Percentiles rank a stretch among this genome's conserved stretches.
phyloP scores from a whole-genome alignment of 37 sponge, comb jelly and placozoan genomes.

The Ianthella basta region DNA sequence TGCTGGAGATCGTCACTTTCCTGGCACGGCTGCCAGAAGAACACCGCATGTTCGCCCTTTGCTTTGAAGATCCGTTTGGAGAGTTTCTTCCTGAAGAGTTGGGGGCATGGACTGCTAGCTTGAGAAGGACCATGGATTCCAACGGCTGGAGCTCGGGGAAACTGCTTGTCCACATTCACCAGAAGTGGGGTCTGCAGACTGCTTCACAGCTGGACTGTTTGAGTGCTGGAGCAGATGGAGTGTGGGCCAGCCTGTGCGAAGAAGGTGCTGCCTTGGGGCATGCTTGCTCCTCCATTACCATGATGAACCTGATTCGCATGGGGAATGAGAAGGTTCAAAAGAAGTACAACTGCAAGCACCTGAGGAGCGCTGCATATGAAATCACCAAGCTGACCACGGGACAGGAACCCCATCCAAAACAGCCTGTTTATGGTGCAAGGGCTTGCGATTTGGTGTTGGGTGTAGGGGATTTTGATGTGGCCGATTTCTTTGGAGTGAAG shows the following conservation, averaged over 20 bases:
- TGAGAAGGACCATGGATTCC: conserved; percentile 70
- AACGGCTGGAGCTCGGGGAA: conserved; percentile 73
- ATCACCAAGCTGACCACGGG: conserved; percentile 82
- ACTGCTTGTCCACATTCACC: conserved; percentile 75
- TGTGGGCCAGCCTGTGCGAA: conserved; percentile 86
- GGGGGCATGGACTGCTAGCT: conserved; percentile 73
- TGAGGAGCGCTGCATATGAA: conserved; percentile 72
- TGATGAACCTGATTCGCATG: conserved; percentile 86
- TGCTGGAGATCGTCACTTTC: conserved; percentile 59
- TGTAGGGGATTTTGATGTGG: conserved; percentile 74
- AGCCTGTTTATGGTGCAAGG: conserved; percentile 75
- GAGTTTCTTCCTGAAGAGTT: conserved; percentile 80
- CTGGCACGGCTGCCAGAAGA: conserved; percentile 61
- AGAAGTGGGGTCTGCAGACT: conserved; percentile 82
- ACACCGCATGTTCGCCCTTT: conserved; percentile 52
- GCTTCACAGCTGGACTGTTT: conserved; percentile 78
- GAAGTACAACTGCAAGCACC: conserved; percentile 71
- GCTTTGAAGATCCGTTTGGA: conserved; percentile 82
- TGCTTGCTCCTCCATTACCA: conserved; percentile 73
- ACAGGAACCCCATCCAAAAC: conserved; percentile 66
- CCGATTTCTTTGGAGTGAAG: conserved; percentile 78
- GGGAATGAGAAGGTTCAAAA: conserved; percentile 74
- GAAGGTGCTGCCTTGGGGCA: conserved; percentile 93
- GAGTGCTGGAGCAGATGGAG: conserved; percentile 79
- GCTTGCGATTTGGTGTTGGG: conserved; percentile 68